Evolutionary conservation across 2,113 vertebrate species (phyloP).

Genomic region (Pionites leucogaster): DNA sequence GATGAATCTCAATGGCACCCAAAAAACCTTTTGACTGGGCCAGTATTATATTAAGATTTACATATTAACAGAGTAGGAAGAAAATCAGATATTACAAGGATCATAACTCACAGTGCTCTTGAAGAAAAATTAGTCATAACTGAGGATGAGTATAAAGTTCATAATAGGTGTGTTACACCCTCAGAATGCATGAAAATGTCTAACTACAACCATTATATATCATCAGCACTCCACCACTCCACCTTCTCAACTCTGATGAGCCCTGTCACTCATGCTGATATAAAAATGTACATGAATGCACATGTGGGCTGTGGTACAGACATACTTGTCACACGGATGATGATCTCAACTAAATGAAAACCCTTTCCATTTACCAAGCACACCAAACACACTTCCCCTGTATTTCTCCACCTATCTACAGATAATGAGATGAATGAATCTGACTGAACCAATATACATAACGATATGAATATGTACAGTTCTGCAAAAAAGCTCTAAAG

Average conservation of each 20-base stretch:
- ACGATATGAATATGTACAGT: not conserved
- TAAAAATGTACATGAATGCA: not conserved
- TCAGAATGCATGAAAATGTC: not conserved
- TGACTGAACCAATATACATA: not conserved
- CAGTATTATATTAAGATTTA: not conserved
- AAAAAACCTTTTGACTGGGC: not conserved
- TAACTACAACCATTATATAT: not conserved
- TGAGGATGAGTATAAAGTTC: not conserved
- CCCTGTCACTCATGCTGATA: not conserved
- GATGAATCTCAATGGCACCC: not conserved
- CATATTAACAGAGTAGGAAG: not conserved
- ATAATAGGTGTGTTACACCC: not conserved
- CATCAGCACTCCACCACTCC: not conserved
- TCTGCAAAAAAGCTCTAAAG: not conserved
- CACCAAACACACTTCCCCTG: not conserved
- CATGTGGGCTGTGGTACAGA: constrained; percentile 5
- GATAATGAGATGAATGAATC: not conserved
- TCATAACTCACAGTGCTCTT: not conserved
- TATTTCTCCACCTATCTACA: not conserved
- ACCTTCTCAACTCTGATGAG: not conserved
- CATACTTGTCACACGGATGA: not conserved
- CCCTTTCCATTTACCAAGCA: not conserved
- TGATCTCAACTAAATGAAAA: constrained; percentile 3
- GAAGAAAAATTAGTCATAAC: not conserved
- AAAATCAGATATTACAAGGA: not conserved